Base-by-base conservation (phyloP, 2,113 vertebrate species). In the Upupa epops region DNA sequence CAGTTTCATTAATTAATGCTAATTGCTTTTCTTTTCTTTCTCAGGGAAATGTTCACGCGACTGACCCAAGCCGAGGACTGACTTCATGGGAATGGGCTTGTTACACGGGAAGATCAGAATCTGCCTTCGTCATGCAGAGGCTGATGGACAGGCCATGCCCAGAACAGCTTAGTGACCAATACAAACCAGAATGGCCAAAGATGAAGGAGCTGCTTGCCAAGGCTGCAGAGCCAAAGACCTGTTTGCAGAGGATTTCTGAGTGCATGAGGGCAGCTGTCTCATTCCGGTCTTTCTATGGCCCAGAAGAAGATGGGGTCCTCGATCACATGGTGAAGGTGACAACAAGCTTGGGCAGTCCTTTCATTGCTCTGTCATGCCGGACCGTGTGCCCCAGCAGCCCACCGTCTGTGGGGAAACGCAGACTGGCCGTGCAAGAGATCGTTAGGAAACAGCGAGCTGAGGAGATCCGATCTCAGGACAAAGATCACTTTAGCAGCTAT, bases 251-350 rank as follows among this genome's bases (percentile, higher is more conserved):
- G 73, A 78, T 99, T 71, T 95, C 97, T 0, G 98, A 98, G 82
- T 97, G 97, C 0, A 5, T 99, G 48, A 96, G 98, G 12, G 96
- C 97, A 16, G 22, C 97, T 22, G 93, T 99, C 84, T 93, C 95
- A 18, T 97, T 99, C 17, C 97, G 96, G 17, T 97, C 98, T 3
- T 96, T 97, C 90, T 98, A 90, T 0, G 97, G 98, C 68, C 98
- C 98, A 1, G 97, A 98, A 78, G 98, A 99, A 7, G 98, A 98
- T 0, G 99, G 99, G 0, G 98, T 97, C 12, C 97, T 99, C 6
- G 98, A 99, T 93, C 98, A 99, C 96, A 98, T 99, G 98, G 99
- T 99, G 83, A 97, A 96, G 58, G 95, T 98, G 90, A 99, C 99
- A 8, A 99, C 99, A 0, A 97, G 98, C 37, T 92, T 99, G 70